Conservation (phyloP, 2,888 invertebrate genomes). For the Apamea anceps region DNA sequence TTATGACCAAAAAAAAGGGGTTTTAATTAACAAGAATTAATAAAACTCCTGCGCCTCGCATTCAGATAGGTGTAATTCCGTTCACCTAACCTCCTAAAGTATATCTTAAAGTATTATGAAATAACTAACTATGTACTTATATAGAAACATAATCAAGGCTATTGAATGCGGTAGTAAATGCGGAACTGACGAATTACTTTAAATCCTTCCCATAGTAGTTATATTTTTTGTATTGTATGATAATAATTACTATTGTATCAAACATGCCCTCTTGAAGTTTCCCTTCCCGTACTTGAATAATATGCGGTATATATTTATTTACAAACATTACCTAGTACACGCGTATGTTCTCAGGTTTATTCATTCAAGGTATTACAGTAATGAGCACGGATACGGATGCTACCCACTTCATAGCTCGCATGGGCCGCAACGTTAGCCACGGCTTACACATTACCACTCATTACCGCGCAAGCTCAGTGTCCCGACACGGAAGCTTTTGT, state of each 20-base stretch:
- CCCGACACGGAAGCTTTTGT: conserved; percentile 33
- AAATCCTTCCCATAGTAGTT: not conserved
- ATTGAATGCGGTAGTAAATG: not conserved
- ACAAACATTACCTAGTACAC: conserved; percentile 5
- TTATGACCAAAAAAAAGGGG: not conserved
- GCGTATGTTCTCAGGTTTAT: not conserved
- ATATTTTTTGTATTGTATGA: conserved; percentile 14
- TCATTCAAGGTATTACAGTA: not conserved
- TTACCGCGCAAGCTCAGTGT: not conserved
- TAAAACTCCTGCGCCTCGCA: not conserved
- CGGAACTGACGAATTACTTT: conserved; percentile 8
- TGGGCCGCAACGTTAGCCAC: not conserved
- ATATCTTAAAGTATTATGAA: not conserved
- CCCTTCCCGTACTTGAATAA: not conserved
- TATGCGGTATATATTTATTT: not conserved
- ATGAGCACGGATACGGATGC: not conserved
- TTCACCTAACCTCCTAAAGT: not conserved
- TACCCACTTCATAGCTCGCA: not conserved
- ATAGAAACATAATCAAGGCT: not conserved
- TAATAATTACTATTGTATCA: conserved; percentile 13
- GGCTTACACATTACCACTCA: conserved; percentile 14
- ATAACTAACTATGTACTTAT: not conserved
- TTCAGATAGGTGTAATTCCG: not conserved
- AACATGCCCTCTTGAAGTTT: not conserved
- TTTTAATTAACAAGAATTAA: not conserved